Evolutionary conservation across 2,888 invertebrate genomes (phyloP), one percentile per base, ranked within the genome.

Genomic region (Pammene fasciana): DNA sequence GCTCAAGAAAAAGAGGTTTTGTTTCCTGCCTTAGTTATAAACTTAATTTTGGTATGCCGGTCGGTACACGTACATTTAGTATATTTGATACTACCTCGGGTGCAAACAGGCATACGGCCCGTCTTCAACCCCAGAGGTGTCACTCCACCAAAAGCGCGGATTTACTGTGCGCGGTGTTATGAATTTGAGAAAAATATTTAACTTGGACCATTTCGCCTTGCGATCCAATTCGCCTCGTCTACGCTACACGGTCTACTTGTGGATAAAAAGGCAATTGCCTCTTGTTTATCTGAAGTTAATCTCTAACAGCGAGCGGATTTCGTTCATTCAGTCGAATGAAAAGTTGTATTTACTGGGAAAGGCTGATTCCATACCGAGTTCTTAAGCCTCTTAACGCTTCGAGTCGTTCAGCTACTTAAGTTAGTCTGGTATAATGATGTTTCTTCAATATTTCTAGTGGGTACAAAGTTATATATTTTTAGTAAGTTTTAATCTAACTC

Each of bases 351-450:
- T 43, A 26, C 57, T 57, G 0, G 13, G 57, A n/a, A n/a, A 14
- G 43, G 10, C 9, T 43, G 38, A 11, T 57, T 43, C 13, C 26
- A 8, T 16, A 5, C 10, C 8, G 16, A 18, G 13, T 43, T 57
- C n/a, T 57, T 57, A 57, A 57, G 43, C 57, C 38, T 18, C 57
- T 56, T 57, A 57, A 43, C 36, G 57, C 57, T 57, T 57, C 26
- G 11, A 57, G 9, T 6, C 16, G 38, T 56, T 56, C 38, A 38
- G 56, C 56, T 38, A 5, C 10, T 38, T 41, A 11, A 16, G 14
- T 14, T 56, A 56, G 38, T 9, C 11, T 55, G 55, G 13, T 38
- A n/a, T 16, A 5, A 14, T 16, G 16, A 9, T 5, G 4, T 52
- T 13, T 48, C 16, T 43, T 8, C 36, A 36, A 36, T 36, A 6